Base-by-base conservation (phyloP, 2,113 vertebrate genomes). In the Ameiurus melas region DNA sequence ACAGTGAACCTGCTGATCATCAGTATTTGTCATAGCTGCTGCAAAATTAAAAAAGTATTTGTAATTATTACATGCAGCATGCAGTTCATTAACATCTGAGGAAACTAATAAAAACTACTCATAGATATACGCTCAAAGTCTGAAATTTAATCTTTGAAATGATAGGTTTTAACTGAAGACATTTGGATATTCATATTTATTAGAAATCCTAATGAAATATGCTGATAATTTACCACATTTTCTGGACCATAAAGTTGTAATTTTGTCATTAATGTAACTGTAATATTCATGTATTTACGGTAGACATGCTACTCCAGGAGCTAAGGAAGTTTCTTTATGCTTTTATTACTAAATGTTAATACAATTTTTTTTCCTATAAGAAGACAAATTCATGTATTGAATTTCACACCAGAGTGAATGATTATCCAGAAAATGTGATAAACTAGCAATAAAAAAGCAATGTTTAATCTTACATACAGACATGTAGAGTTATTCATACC, bases 1-100 rank as follows among this genome's bases (percentile, higher is more conserved):
- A 82, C 86, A 90, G 87, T 87, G 71, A 86, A 78, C 85, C 85
- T 85, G 51, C 77, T 88, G 81, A 88, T 86, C 89, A 60, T 88
- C 89, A 53, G 84, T 51, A 64, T 86, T 90, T 86, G 82, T 86
- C 87, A 84, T 86, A 86, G 77, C 81, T 78, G 88, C 89, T 88
- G 89, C 43, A 60, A 90, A 88, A 90, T 88, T 81, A 77, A 86
- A 83, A 68, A 62, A 43, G 19, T 58, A 81, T 81, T 81, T 25
- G 33, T 36, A 62, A 83, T 83, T 83, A 83, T 43, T 83, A 62
- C 80, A 83, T 62, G 80, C 80, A 36, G 57, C 80, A 83, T 81
- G 79, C n/a, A 58, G 53, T 53, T 58, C 2, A 16, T 80, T 12
- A 83, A 83, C 80, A 83, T 83, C 80, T 83, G 20, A 60, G 79